Evolutionary conservation across 2,888 invertebrate genomes (phyloP), one percentile per base, ranked within the genome.

Genomic region (Sipunculus nudus): DNA sequence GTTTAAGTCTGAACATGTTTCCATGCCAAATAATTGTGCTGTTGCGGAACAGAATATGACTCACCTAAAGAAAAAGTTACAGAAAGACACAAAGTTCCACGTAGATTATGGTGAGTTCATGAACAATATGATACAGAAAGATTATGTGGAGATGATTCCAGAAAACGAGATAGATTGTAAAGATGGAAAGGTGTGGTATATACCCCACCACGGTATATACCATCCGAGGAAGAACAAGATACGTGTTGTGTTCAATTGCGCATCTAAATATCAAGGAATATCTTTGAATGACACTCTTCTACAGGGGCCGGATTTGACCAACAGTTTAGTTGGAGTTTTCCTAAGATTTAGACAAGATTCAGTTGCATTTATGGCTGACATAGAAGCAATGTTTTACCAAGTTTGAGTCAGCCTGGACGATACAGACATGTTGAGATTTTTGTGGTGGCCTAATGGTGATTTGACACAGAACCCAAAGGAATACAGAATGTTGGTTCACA

Each of bases 181-280:
- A 21, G 6, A 10, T 6, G 41, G 46, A 21, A 45, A 23, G 21
- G 32, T 21, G 6, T 54, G 45, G 29, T 70, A 65, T 48, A 53
- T 71, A 21, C 69, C 67, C 1, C 66, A 71, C 32, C 69, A 71
- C 56, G 39, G 25, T 2, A 53, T 59, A 8, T 32, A 26, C n/a
- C 28, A 53, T 29, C 25, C 41, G 16, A 41, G 35, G 4, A 59
- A 59, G n/a, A 28, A 53, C n/a, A 59, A 59, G 28, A 16, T 53
- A 6, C 3, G 53, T 16, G 49, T 53, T 5, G 59, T 59, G 8
- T 60, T 60, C 23, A 46, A 59, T 53, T 59, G 59, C 45, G 35
- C 59, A 3, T 41, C 59, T 8, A 23, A 52, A 26, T 21, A 47
- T 25, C 40, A 43, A 10, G 32, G 8, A 8, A 40, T 58, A n/a